Evolutionary conservation across 2,113 vertebrate genomes (phyloP), one percentile per base, ranked within the genome.

Genomic region (Cettia cetti): DNA sequence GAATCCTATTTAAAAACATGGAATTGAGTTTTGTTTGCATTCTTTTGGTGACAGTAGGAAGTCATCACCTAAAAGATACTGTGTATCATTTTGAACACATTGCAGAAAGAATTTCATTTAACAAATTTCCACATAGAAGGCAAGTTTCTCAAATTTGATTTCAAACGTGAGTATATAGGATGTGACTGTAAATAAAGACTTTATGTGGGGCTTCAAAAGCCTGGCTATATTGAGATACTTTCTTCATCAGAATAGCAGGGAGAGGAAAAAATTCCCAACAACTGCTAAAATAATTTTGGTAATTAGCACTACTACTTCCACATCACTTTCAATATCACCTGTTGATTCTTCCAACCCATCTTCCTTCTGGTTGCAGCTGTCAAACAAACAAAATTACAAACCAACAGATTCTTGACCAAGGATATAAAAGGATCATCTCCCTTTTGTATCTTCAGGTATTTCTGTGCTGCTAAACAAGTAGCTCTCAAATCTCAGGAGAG

Each of bases 1-100:
- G 99, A 99, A 90, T 99, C 99, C 99, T 99, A 94, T 96, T 86
- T 24, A 86, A 95, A 95, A 78, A 94, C 11, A 97, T 4, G 5
- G 24, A 31, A 61, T 8, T 76, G 23, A 56, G 14, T 39, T 53
- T 81, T 33, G 60, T 33, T 76, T 64, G 8, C 8, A 70, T 18
- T 16, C 15, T 65, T 94, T 85, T 60, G 61, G 11, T 54, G 23
- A 27, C 31, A 59, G 28, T 21, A 80, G 33, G 22, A 91, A 91
- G 60, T 11, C 19, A 70, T 59, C 37, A 61, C 6, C 31, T 37
- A 70, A 42, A 33, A 74, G 30, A n/a, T 57, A 44, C 22, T 15
- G 10, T 19, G 28, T 6, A 75, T 49, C 2, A 47, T n/a, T 70
- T 50, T 27, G 3, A 82, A 80, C 30, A 83, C 71, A 82, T 3